phyloP scores from a whole-genome alignment of 2,797 vertebrate genomes.

The Danio jaintianensis region DNA sequence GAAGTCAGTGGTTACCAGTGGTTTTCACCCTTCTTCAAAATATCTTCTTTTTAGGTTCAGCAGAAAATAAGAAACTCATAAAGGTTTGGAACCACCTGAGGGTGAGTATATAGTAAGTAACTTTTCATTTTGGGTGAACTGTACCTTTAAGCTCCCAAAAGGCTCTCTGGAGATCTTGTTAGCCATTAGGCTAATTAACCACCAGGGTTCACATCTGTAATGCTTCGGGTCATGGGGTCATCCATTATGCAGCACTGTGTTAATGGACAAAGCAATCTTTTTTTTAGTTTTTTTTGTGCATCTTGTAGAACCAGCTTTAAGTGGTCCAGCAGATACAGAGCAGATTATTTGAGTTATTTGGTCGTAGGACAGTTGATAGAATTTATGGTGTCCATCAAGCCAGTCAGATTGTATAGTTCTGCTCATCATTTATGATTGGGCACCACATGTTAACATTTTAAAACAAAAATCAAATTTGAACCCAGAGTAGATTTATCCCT shows the following conservation, averaged over 20 bases:
- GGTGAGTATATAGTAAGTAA: no score
- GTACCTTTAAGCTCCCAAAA: conserved; percentile 10
- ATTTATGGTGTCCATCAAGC: conserved; percentile 15
- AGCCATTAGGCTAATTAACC: conserved; percentile 40
- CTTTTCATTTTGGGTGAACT: no score
- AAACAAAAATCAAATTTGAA: conserved; percentile 36
- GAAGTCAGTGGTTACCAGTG: no score
- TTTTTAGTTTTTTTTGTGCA: conserved; percentile 1
- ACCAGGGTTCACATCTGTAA: conserved; percentile 35
- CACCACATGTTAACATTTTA: conserved; percentile 32
- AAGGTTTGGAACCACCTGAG: no score
- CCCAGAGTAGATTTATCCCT: conserved; percentile 33
- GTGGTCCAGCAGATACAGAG: neutral
- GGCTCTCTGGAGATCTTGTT: conserved; percentile 39
- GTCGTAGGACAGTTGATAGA: conserved; percentile 22
- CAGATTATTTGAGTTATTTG: neutral
- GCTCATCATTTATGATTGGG: conserved; percentile 23
- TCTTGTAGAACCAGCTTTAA: conserved; percentile 13
- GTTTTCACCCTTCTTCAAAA: no score
- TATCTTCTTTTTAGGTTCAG: no score
- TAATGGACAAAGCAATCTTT: conserved; percentile 29
- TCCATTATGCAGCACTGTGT: conserved; percentile 18
- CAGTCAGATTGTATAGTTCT: conserved; percentile 16
- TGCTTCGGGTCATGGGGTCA: conserved; percentile 39
- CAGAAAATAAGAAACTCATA: no score